These are phyloP conservation scores for Sialis fuliginosa DNA, from an alignment of 2,888 invertebrate genomes.

Conservation along the genomic window DNA sequence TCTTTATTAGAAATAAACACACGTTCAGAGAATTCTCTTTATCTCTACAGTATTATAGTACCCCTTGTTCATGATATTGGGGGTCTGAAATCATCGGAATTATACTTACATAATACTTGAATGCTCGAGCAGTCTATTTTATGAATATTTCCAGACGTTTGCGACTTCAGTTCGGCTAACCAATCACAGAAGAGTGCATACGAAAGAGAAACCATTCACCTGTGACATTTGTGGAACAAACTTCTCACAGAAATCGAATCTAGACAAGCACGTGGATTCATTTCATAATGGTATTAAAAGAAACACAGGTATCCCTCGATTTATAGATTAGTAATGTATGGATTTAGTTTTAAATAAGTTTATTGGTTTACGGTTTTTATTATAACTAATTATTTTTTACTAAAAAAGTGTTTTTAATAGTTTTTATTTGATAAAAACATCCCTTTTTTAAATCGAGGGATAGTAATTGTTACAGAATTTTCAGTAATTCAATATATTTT, in stretches of 20 bases:
- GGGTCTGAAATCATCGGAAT: no score
- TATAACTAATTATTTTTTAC: not conserved
- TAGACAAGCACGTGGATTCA: conserved; percentile 5
- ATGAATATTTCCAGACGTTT: not conserved
- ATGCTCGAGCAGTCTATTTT: no score
- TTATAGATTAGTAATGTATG: no score
- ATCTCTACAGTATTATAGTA: no score
- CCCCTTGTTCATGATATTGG: no score
- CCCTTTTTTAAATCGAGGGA: not conserved
- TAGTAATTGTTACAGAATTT: no score
- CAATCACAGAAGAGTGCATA: conserved; percentile 3
- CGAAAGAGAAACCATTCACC: conserved; percentile 2
- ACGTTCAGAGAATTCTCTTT: no score
- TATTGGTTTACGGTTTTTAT: not conserved
- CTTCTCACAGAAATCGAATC: conserved; percentile 6
- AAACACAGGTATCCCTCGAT: no score
- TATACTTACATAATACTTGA: no score
- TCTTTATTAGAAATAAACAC: no score
- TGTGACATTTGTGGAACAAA: conserved; percentile 7
- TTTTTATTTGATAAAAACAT: not conserved
- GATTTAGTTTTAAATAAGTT: no score
- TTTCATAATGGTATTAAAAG: conserved; percentile 4
- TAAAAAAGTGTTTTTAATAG: not conserved
- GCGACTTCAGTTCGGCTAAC: conserved; percentile 1
- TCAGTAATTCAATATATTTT: no score